A percentile compares a stretch with the other conserved stretches of the same genome.
These are phyloP conservation scores for Hydrochoerus hydrochaeris DNA, from an alignment of 2,113 vertebrate species.

Conservation along the genomic window DNA sequence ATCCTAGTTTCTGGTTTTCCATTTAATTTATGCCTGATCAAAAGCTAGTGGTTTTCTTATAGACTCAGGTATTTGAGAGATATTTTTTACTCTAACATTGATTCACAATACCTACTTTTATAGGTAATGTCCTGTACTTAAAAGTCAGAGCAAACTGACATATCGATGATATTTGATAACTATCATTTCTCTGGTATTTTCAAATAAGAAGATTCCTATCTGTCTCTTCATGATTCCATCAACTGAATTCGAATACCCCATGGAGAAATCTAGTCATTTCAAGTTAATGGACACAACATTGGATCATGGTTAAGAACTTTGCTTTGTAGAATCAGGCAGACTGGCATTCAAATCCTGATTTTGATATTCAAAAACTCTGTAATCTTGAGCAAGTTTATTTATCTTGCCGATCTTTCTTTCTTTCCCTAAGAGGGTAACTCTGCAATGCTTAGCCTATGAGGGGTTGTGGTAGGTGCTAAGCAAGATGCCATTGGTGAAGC, in stretches of 20 bases:
- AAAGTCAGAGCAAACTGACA: constrained; percentile 48
- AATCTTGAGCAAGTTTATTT: background rate
- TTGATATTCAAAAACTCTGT: background rate
- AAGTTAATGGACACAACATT: background rate
- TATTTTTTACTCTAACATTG: background rate
- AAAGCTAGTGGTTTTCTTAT: constrained; percentile 36
- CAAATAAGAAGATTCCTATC: background rate
- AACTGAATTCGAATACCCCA: background rate
- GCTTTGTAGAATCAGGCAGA: background rate
- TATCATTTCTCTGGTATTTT: constrained; percentile 5
- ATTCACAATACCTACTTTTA: background rate
- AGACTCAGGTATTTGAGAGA: background rate
- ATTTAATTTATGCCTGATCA: background rate
- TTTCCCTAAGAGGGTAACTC: background rate
- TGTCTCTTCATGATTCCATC: constrained; percentile 1
- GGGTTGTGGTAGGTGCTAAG: background rate
- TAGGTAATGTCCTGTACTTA: background rate
- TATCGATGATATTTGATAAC: constrained; percentile 17
- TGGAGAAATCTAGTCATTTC: constrained; percentile 7
- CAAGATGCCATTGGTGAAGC: background rate
- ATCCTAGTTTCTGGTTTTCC: background rate
- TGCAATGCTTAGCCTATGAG: background rate
- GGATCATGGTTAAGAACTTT: background rate
- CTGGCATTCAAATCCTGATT: background rate
- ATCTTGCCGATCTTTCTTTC: background rate